Evolutionary conservation across 2,888 invertebrate genomes (phyloP), one percentile per base, ranked within the genome.

Genomic region (Eudemis profundana): DNA sequence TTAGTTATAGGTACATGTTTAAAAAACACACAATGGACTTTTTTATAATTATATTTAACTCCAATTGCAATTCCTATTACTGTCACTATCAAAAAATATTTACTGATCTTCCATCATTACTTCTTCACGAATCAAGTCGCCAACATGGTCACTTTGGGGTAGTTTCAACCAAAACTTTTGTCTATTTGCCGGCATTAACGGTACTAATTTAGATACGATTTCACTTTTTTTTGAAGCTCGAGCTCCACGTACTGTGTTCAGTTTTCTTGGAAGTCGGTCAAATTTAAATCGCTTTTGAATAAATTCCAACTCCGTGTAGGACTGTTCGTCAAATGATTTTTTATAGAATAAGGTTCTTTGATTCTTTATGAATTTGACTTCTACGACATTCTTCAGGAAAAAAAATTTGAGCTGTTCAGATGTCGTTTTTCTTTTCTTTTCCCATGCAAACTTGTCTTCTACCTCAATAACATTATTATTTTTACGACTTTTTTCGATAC

Each of bases 151-250:
- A 29, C 29, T 29, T 29, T 29, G 29, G 29, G 29, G 29, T 10
- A 29, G 7, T 29, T 29, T 10, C 29, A 46, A 46, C 44, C 44
- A 44, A 44, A 44, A 44, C 4, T 8, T 4, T 44, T 44, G 44
- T 44, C 44, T 8, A 15, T 44, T 44, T 2, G 10, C 19, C 19
- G 44, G 44, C 44, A 44, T 44, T 44, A 19, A 19, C 19, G 44
- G 44, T 44, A 44, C 44, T 44, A 44, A 44, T 44, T 44, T 44
- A 10, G 44, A 44, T 12, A 44, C 2, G 3, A 44, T 44, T 44
- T 44, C 44, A 10, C 12, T 8, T 44, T 44, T 44, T 44, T 44
- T 44, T 44, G 17, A 29, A 29, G 29, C 29, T 8, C 29, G 29
- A 29, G 10, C 29, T 29, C 29, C 29, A 29, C 29, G 29, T 29